phyloP scores from a whole-genome alignment of 2,797 vertebrate genomes.

The Catostomus latipinnis region DNA sequence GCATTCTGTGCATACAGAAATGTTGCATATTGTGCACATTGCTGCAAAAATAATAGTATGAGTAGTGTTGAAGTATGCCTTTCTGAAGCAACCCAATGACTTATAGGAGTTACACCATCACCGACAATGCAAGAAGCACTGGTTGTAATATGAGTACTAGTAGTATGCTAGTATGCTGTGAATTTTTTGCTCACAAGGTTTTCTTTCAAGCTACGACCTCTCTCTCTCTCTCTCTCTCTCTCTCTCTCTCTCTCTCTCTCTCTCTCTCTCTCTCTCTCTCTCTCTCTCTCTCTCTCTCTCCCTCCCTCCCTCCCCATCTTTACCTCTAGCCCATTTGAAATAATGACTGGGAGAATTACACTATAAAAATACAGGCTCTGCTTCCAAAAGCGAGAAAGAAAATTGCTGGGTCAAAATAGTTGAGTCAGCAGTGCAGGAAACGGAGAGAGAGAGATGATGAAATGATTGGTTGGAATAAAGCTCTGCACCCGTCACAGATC shows the following conservation, averaged over 20 bases:
- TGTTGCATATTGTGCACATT: neutral
- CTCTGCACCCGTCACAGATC: neutral
- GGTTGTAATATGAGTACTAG: neutral
- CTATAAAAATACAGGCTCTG: slow-evolving; percentile 26
- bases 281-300: neutral
- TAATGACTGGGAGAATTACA: slow-evolving; percentile 5
- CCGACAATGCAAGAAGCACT: too few relatives aligned
- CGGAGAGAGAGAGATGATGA: slow-evolving; percentile 16
- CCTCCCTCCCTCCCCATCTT: neutral
- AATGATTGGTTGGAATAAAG: slow-evolving; percentile 21
- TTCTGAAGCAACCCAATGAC: too few relatives aligned
- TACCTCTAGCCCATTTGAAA: slow-evolving; percentile 3
- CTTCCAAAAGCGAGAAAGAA: slow-evolving; percentile 30
- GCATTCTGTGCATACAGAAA: neutral
- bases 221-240: neutral
- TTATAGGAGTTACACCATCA: too few relatives aligned
- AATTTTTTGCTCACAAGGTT: neutral
- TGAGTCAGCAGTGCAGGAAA: slow-evolving; percentile 19
- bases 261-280: neutral
- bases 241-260: neutral
- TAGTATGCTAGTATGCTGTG: neutral
- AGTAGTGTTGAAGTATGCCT: too few relatives aligned
- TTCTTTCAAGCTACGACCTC: neutral
- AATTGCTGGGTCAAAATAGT: slow-evolving; percentile 41
- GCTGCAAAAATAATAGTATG: neutral